Base-by-base conservation (phyloP, 2,113 vertebrate genomes). In the Eulemur macaco region DNA sequence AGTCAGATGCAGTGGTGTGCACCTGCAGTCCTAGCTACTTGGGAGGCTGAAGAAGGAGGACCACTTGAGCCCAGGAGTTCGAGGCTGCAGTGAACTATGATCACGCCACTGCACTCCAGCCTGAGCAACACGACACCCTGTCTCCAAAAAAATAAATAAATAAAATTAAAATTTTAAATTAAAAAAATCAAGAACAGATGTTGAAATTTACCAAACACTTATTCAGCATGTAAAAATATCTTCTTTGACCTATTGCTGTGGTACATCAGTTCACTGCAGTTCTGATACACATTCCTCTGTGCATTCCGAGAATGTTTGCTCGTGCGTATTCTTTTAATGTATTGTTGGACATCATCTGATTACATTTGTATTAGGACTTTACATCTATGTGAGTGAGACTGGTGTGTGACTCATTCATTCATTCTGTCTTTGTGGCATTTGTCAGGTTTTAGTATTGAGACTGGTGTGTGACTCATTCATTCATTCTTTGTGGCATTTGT, bases 341-440 rank as follows among this genome's bases (percentile, higher is more conserved):
- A 83, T 47, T 84, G 69, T 68, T 86, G 76, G 50, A 85, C 84
- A 89, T 68, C 54, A 60, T 69, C 88, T 85, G 76, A 96, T 89
- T 78, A 50, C n/a, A 39, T 84, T 84, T 93, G 76, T 76, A 83
- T 83, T 89, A 81, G 93, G 89, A 39, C 64, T 92, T 56, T 66
- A 73, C 31, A 52, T 86, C 31, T 83, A 14, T 56, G 5, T 87
- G 85, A 85, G 81, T 45, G 91, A 89, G 63, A 13, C 42, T 50
- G 21, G 90, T 34, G 29, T 71, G 31, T 78, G 95, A 86, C 63
- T 82, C 66, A 29, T 45, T 73, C n/a, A 34, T 81, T 90, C 42
- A 69, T 52, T 69, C 64, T 73, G 54, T 94, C 74, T 82, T 15
- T 45, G 56, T 84, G 42, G 52, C 69, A 45, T 80, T 89, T 73